A percentile compares a stretch with the other conserved stretches of the same genome.
These are phyloP conservation scores for Melikaiella ostensackeni DNA, from an alignment of 2,888 invertebrate species.

Conservation along the genomic window DNA sequence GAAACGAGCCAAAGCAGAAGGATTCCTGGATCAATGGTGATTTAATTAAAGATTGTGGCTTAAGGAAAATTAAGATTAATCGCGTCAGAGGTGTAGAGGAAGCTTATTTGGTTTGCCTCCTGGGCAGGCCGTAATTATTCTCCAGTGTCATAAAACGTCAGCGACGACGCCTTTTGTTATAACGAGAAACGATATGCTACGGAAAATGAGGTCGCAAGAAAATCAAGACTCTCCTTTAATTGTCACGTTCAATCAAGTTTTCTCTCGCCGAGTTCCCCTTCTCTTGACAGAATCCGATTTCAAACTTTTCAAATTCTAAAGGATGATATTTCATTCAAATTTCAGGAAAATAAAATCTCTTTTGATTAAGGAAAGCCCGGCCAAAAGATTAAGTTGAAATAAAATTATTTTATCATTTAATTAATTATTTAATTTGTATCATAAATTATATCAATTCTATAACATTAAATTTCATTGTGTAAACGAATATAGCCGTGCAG, in stretches of 20 bases:
- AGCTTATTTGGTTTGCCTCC: conserved; percentile 49
- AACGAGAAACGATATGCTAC: conserved; percentile 19
- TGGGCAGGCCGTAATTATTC: conserved; percentile 67
- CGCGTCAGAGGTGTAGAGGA: conserved; percentile 50
- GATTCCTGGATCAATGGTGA: conserved; percentile 71
- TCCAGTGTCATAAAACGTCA: conserved; percentile 52
- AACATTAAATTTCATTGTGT: too few relatives aligned
- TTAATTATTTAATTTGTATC: too few relatives aligned
- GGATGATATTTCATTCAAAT: conserved; percentile 11
- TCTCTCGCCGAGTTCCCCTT: neutral
- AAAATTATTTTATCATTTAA: too few relatives aligned
- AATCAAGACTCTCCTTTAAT: conserved; percentile 4
- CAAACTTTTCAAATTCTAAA: neutral
- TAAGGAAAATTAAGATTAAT: conserved; percentile 76
- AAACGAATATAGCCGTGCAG: too few relatives aligned
- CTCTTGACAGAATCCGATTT: neutral
- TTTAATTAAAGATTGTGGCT: conserved; percentile 76
- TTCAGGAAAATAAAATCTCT: too few relatives aligned
- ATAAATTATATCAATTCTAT: too few relatives aligned
- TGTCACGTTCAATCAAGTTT: conserved; percentile 23
- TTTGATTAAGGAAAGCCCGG: too few relatives aligned
- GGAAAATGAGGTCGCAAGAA: conserved; percentile 15
- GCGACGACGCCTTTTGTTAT: conserved; percentile 42
- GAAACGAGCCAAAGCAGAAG: conserved; percentile 33
- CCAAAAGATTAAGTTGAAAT: too few relatives aligned